Evolutionary conservation across 2,113 vertebrate species (phyloP), one percentile per base, ranked within the genome.

Genomic region (Syngnathus typhle): DNA sequence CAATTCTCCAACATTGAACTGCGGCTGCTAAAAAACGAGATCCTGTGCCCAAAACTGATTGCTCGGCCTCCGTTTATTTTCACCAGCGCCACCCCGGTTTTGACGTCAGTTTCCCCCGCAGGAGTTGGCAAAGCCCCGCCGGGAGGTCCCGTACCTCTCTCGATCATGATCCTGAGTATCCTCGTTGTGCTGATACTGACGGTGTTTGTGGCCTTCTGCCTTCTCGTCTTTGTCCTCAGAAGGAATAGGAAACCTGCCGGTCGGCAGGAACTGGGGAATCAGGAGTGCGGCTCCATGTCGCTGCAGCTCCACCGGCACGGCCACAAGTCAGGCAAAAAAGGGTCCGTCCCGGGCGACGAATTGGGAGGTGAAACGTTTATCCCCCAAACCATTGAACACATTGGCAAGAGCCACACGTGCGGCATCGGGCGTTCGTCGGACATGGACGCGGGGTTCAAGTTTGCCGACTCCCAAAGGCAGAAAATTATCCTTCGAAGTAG

Each of bases 131-230:
- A 94, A 74, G 94, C 94, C 51, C 93, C 94, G 64, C 93, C 95
- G 0, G 95, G 95, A 70, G 97, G 97, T 10, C 96, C 97, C 0
- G 96, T 99, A 52, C 97, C 97, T 0, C 91, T 99, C 56, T 98
- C 96, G 4, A 98, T 99, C 84, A 93, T 99, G 83, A 99, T 99
- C 82, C 89, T 99, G 8, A 98, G 96, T 82, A 99, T 99, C 70
- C 84, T 99, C 19, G 97, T 99, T 44, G 97, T 99, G 80, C 93
- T 99, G 18, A 99, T 99, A 81, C 87, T 98, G 63, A 99, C 97
- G 0, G 97, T 99, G 76, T 99, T 99, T 49, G 94, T 99, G 73
- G 97, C 97, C 78, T 99, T 99, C 82, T 99, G 96, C 85, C 95
- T 99, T 64, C 92, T 99, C 39, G 92, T 99, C 71, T 98, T 99